Evolutionary conservation across 2,888 invertebrate genomes (phyloP), one percentile per base, ranked within the genome.

Genomic region (Drosophila hawaiiensis): DNA sequence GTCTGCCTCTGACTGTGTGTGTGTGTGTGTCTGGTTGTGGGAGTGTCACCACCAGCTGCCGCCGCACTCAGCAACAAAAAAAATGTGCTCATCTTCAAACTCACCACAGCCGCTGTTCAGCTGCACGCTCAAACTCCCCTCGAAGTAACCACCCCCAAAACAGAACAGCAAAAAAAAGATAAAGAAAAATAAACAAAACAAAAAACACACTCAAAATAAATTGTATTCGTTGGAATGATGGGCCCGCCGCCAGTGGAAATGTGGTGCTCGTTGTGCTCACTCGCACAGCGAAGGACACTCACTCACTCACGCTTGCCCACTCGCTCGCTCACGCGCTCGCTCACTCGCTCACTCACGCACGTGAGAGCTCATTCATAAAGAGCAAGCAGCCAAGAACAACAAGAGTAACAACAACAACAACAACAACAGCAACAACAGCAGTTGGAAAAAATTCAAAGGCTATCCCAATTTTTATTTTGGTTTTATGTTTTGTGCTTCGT

Each of bases 31-130:
- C 54, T 73, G 60, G 58, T 73, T 76, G 56, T 81, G 91, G 89
- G 91, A 88, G 90, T 91, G 90, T 90, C 91, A 88, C 68, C 71
- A 55, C 63, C 70, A 80, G 74, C 78, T 70, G 78, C 78, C 60
- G 73, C 66, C 64, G 56, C 52, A 52, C 53, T 31, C 56, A 56
- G 19, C 10, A 50, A 39, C 28, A 55, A 50, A 59, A 61, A 25
- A 68, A 69, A 71, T 66, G 76, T 60, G 56, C 82, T 77, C 80
- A 80, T 76, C 75, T 76, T 76, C 55, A 68, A 82, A 82, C 68
- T 82, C 82, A 82, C 82, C 82, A 76, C 80, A 82, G 66, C 22
- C 47, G 47, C 43, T 12, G 43, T 22, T 43, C 43, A 43, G 43
- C 43, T 43, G 43, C 47, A 47, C 64, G 59, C 71, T 76, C 75